These are phyloP conservation scores for Bhutanitis thaidina DNA, from an alignment of 2,888 invertebrate genomes.

Conservation along the genomic window DNA sequence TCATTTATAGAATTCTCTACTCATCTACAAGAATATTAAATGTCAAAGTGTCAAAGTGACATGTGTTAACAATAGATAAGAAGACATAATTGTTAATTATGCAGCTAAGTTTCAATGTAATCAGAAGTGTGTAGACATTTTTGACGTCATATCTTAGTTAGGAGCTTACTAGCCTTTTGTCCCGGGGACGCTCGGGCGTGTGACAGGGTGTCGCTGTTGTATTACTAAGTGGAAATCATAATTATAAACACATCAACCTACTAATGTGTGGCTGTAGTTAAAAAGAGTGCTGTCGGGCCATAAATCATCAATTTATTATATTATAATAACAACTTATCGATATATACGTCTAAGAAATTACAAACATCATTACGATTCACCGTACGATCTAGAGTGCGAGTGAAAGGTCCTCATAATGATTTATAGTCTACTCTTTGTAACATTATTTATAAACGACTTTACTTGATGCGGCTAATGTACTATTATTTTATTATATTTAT, in stretches of 20 bases:
- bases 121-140: slow-evolving; percentile 61
- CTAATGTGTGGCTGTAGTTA: no score
- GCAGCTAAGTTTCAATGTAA: slow-evolving; percentile 32
- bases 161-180: slow-evolving; percentile 79
- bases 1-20: background rate
- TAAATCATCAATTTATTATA: background rate
- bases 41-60: no score
- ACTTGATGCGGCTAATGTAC: no score
- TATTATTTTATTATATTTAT: no score
- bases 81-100: slow-evolving; percentile 20
- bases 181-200: slow-evolving; percentile 72
- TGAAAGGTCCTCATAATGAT: no score
- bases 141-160: slow-evolving; percentile 75
- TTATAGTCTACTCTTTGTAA: no score
- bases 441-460: no score
- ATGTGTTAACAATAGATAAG: background rate
- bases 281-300: background rate
- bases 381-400: background rate
- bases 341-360: background rate
- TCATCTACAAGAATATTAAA: slow-evolving; percentile 3
- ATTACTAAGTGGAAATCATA: slow-evolving; percentile 70
- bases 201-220: slow-evolving; percentile 78
- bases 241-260: slow-evolving; percentile 43
- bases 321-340: background rate
- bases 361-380: background rate